Conservation (phyloP, 53 echinoderm and acorn worm species). For the Actinopyga echinites region DNA sequence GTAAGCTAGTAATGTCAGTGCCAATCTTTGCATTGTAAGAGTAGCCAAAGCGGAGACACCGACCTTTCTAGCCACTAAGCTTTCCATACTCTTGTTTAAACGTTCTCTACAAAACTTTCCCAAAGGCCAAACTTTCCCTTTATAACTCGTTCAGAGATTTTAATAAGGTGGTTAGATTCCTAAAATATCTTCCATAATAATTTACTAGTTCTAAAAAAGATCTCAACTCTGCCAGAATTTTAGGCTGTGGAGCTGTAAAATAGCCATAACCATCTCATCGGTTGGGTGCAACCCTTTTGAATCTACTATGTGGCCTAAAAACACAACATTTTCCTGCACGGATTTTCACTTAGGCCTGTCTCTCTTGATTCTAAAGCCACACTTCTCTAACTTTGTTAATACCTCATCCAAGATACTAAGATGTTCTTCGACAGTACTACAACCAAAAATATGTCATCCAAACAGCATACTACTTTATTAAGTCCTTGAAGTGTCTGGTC, state of each 20-base stretch:
- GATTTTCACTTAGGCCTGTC: conserved; percentile 50
- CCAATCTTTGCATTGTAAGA: conserved; percentile 39
- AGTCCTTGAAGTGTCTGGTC: conserved; percentile 40
- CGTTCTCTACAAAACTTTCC: neutral
- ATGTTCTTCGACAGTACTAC: neutral
- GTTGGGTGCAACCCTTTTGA: neutral
- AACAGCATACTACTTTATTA: conserved; percentile 19
- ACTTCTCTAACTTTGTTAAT: neutral
- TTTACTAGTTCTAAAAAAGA: conserved; percentile 22
- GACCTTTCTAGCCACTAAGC: neutral
- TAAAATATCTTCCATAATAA: conserved; percentile 23
- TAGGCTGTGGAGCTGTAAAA: neutral
- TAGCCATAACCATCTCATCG: neutral
- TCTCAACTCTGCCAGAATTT: conserved; percentile 20
- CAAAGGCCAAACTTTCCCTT: neutral
- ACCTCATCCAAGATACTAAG: neutral
- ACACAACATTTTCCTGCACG: neutral
- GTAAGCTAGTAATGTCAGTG: conserved; percentile 35
- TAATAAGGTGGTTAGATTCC: neutral
- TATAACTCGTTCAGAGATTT: neutral
- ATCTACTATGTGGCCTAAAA: neutral
- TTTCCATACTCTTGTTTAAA: neutral
- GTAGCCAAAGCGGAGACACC: too few relatives aligned
- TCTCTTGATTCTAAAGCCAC: conserved; percentile 16
- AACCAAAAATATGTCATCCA: conserved; percentile 27